A percentile compares a stretch with the other conserved stretches of the same genome.
phyloP scores from a whole-genome alignment of 2,888 invertebrate genomes.

The Scaptomyza flava region DNA sequence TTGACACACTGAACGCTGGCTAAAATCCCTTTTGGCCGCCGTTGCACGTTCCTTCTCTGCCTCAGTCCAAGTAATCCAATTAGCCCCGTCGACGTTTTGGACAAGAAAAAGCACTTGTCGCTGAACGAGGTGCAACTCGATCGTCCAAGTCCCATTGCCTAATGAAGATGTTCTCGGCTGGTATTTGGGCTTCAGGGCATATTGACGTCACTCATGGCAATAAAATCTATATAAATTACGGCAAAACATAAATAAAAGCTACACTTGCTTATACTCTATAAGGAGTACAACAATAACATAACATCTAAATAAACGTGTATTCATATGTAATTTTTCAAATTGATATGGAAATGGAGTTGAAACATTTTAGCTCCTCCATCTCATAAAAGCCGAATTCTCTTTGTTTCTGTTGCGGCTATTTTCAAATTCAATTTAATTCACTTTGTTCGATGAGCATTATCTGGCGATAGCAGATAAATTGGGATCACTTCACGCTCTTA shows the following conservation, averaged over 20 bases:
- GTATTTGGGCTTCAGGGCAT: constrained; percentile 45
- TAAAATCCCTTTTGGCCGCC: constrained; percentile 13
- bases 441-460: constrained; percentile 85
- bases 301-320: constrained; percentile 11
- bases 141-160: constrained; percentile 51
- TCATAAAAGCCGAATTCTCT: not conserved
- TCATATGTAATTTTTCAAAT: constrained; percentile 17
- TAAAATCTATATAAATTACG: constrained; percentile 71
- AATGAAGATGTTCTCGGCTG: constrained; percentile 71
- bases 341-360: constrained; percentile 7
- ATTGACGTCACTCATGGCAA: constrained; percentile 62
- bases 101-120: constrained; percentile 83
- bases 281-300: not conserved
- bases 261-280: constrained; percentile 30
- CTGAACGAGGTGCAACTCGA: constrained; percentile 25
- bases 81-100: constrained; percentile 79
- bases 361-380: not conserved
- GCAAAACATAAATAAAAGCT: constrained; percentile 57
- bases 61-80: constrained; percentile 74
- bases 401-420: constrained; percentile 61
- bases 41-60: constrained; percentile 9
- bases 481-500: constrained; percentile 84
- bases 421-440: constrained; percentile 84
- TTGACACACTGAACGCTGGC: constrained; percentile 65
- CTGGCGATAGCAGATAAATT: constrained; percentile 84